Conservation (phyloP, 2,797 vertebrate species). For the Falco cherrug region DNA sequence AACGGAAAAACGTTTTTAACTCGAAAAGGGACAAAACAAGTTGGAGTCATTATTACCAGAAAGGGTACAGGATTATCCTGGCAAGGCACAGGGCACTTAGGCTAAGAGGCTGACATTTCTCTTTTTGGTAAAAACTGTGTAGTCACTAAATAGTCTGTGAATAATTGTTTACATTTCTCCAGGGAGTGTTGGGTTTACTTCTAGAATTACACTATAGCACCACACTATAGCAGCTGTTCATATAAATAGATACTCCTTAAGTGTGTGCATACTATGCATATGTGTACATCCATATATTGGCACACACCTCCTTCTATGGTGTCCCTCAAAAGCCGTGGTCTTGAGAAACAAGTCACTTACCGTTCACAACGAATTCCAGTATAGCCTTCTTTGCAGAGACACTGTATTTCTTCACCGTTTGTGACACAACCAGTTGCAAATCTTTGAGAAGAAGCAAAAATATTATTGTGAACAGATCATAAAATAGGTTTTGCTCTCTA, state of each 20-base stretch:
- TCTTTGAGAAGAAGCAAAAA: slow-evolving; percentile 71
- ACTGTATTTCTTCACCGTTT: slow-evolving; percentile 78
- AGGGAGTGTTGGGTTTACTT: not conserved
- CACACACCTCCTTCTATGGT: not conserved
- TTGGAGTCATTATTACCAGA: not conserved
- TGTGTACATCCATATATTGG: not conserved
- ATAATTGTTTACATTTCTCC: not conserved
- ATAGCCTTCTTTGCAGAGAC: slow-evolving; percentile 89
- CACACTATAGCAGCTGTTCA: not conserved
- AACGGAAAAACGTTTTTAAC: not conserved
- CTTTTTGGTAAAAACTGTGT: not conserved
- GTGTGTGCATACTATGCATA: not conserved
- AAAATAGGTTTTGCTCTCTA: not conserved
- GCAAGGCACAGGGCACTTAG: not conserved
- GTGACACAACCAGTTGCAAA: slow-evolving; percentile 89
- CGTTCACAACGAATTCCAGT: slow-evolving; percentile 86
- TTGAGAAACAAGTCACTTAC: slow-evolving; percentile 70
- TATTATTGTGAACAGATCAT: not conserved
- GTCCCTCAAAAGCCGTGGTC: not conserved
- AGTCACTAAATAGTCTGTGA: not conserved
- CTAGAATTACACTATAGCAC: not conserved
- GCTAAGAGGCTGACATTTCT: not conserved
- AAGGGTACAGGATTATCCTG: not conserved
- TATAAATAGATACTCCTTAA: not conserved
- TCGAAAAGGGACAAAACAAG: not conserved